phyloP scores from a whole-genome alignment of 2,797 vertebrate species.

The Rhinophrynus dorsalis region DNA sequence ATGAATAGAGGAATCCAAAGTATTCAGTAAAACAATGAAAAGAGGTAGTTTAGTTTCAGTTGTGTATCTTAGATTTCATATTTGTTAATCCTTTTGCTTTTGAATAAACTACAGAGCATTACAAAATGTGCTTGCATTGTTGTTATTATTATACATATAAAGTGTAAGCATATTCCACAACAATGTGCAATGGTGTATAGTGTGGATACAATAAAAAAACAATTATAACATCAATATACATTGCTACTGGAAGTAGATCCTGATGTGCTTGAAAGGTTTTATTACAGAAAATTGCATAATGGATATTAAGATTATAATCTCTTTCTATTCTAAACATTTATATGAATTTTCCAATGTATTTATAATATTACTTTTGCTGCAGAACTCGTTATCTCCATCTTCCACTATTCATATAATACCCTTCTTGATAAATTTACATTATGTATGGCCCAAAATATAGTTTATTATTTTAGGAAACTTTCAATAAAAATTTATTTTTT shows the following conservation, averaged over 20 bases:
- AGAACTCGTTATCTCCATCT: slow-evolving; percentile 25
- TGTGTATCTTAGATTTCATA: too few relatives aligned
- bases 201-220: slow-evolving; percentile 15
- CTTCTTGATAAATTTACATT: slow-evolving; percentile 15
- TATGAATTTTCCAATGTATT: slow-evolving; percentile 16
- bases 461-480: slow-evolving; percentile 49
- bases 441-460: slow-evolving; percentile 26
- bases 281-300: slow-evolving; percentile 3
- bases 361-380: slow-evolving; percentile 13
- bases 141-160: neutral
- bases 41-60: too few relatives aligned
- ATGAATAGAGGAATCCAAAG: too few relatives aligned
- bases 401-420: neutral
- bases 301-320: slow-evolving; percentile 33
- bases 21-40: too few relatives aligned
- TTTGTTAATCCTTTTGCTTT: neutral
- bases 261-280: neutral
- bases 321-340: slow-evolving; percentile 6
- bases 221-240: slow-evolving; percentile 7
- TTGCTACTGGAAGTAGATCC: neutral
- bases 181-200: neutral
- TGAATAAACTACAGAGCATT: neutral
- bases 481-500: slow-evolving; percentile 44
- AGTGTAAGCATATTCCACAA: neutral
- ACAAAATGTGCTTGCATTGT: neutral